Evolutionary conservation across 37 sponge, comb jelly and placozoan genomes (phyloP), one percentile per base, ranked within the genome.

Genomic region (Oopsacas minuta): DNA sequence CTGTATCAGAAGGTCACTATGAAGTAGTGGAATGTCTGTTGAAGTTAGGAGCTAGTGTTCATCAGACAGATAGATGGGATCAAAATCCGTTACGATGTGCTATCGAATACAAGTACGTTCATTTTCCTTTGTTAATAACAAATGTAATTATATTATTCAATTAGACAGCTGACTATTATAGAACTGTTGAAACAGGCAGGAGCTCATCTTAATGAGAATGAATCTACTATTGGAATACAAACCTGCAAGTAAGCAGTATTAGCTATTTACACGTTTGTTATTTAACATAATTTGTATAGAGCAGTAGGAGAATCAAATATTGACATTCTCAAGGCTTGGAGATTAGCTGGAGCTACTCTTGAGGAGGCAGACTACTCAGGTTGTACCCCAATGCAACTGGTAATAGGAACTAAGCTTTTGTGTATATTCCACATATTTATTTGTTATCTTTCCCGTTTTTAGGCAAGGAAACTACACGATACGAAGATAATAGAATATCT

Each of bases 81-180:
- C 85, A 88, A 36, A 93, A 91, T 0, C 94, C 96, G 35, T 91
- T 93, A 20, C 53, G 88, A 37, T 88, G 90, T 61, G 96, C 96
- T 25, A 53, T 90, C 0, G 84, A 37, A 46, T 86, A 88, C 84
- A 92, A 88, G 92, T 95, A 17, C 39, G 92, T 30, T 0, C 3
- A 0, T 36, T 12, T 22, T 0, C 3, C 36, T 3, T 0, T 25
- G 28, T 42, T 37, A 0, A 25, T 36, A 39, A 37, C 0, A 17
- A 15, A n/a, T 15, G 81, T 81, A 20, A 25, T 35, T 81, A 35
- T 81, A 7, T 10, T 34, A 23, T 46, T 32, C 39, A 5, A 17
- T 0, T 37, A 90, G 89, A 81, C 83, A 82, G 32, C 38, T 83
- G 20, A 81, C 75, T 38, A 84, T 90, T n/a, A 83, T 90, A 0